These are phyloP conservation scores for Dendrophyllia cribrosa DNA, from an alignment of 64 coral and sea anemone genomes.

Conservation along the genomic window DNA sequence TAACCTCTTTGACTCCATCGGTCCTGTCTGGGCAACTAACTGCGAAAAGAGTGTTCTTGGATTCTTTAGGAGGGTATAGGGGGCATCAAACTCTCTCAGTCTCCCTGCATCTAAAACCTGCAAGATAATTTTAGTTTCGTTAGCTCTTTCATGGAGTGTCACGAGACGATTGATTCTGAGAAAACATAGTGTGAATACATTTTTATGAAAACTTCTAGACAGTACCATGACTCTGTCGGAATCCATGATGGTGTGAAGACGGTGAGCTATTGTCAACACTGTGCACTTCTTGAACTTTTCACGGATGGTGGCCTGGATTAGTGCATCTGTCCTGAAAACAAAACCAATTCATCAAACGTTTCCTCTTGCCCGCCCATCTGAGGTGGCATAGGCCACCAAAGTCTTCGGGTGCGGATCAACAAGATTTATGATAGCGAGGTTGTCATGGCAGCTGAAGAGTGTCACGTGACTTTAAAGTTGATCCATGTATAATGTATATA, in stretches of 20 bases:
- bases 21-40: slow-evolving; percentile 34
- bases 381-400: too few relatives aligned
- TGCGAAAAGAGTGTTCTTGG: background rate
- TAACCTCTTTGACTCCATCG: background rate
- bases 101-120: slow-evolving; percentile 68
- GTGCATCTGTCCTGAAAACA: slow-evolving; percentile 45
- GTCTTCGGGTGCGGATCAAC: too few relatives aligned
- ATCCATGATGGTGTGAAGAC: slow-evolving; percentile 72
- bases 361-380: too few relatives aligned
- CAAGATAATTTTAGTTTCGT: background rate
- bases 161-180: background rate
- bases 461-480: too few relatives aligned
- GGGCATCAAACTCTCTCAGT: slow-evolving; percentile 63
- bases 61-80: slow-evolving; percentile 49
- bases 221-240: slow-evolving; percentile 52
- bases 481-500: too few relatives aligned
- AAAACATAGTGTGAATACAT: background rate
- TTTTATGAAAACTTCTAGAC: background rate
- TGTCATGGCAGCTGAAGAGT: too few relatives aligned
- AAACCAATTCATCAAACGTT: background rate
- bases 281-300: slow-evolving; percentile 75
- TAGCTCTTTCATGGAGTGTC: background rate
- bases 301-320: slow-evolving; percentile 68
- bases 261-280: slow-evolving; percentile 62
- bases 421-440: too few relatives aligned